These are phyloP conservation scores for Azemiops feae DNA, from an alignment of 2,113 vertebrate genomes.

Conservation along the genomic window DNA sequence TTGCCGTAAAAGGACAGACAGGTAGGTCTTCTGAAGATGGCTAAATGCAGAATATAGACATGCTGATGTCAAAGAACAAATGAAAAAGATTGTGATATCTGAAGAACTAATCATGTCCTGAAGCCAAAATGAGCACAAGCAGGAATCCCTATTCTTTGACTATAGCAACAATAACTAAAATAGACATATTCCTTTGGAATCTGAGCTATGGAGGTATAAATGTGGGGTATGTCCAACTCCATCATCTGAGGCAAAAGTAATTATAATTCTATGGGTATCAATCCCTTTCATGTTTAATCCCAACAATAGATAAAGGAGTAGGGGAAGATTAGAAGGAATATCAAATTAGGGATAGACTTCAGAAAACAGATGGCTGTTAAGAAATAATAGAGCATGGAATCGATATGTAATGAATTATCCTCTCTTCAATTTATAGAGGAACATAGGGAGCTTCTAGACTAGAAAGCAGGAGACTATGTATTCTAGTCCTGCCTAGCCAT, in stretches of 20 bases:
- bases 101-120: neutral
- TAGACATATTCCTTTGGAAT: neutral
- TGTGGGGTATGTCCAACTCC: neutral
- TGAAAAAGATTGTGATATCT: conserved; percentile 8
- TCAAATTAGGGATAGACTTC: neutral
- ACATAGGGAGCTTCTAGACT: neutral
- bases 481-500: neutral
- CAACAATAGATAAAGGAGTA: neutral
- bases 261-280: neutral
- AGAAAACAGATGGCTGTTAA: neutral
- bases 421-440: neutral
- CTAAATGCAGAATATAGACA: conserved; percentile 5
- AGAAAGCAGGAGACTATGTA: neutral
- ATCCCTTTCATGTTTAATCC: neutral
- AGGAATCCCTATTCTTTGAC: too few relatives aligned
- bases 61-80: neutral
- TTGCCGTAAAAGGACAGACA: conserved; percentile 14
- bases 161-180: neutral
- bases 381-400: neutral
- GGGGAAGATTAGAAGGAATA: neutral
- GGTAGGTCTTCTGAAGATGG: conserved; percentile 7
- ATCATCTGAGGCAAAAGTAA: neutral
- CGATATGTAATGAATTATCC: neutral
- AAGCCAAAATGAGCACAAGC: neutral
- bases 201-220: neutral